Base-by-base conservation (phyloP, 2,888 invertebrate species). In the Tromatobia lineatoria region DNA sequence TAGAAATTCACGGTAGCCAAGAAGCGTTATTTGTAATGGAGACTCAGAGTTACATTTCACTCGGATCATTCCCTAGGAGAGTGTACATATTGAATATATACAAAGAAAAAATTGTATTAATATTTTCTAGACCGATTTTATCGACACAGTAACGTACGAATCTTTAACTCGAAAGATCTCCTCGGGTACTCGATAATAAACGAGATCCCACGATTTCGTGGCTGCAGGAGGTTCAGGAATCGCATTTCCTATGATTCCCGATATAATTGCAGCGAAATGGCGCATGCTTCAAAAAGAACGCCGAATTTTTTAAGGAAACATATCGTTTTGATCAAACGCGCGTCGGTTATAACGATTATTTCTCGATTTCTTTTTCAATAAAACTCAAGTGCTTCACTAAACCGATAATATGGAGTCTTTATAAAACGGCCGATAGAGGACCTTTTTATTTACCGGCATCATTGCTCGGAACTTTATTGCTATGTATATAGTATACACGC, bases 41-140 rank as follows among this genome's bases (percentile, higher is more conserved):
- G 38, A 64, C 64, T 42, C 57, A 20, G 50, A 64, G 50, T 64
- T 57, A 54, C 67, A 77, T 64, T 78, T 67, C 57, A 66, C 78
- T 78, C 69, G 82, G 20, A 82, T 75, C 84, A 82, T 85, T 82
- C 85, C 85, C 47, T 79, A 71, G 71, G 67, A 52, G 70, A 85
- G 82, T 82, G 78, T 84, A 81, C 61, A 84, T 84, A 84, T 54
- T 66, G 70, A 50, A 70, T 70, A 34, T 70, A 70, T 71, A 57
- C 20, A 23, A 66, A 47, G 59, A 64, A 7, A 67, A 45, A 64
- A 38, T 67, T 73, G 50, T 57, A 54, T 69, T 64, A 50, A 75
- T 74, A 84, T 82, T 84, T 84, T 82, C 52, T 76, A 79, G 71
- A 18, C 59, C 74, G 52, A 69, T 71, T 64, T 64, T 70, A 52